Base-by-base conservation (phyloP, 1,140 invertebrate species). In the Listronotus bonariensis region DNA sequence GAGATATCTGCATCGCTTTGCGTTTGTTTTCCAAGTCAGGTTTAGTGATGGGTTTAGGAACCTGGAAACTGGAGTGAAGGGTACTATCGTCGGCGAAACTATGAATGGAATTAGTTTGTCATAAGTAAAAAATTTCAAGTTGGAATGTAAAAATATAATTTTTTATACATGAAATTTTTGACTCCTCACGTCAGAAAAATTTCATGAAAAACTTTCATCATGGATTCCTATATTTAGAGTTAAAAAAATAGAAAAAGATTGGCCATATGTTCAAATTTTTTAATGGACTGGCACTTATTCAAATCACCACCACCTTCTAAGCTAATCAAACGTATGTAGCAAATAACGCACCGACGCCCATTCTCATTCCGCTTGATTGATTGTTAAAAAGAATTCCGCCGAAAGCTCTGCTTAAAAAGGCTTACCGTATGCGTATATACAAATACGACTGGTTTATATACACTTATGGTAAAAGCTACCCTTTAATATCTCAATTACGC, bases 361-460 rank as follows among this genome's bases (percentile, higher is more conserved):
- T 57, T 46, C 41, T 45, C 43, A 57, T 31, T 57, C 55, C 55
- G 32, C 41, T 45, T 46, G 55, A 57, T 57, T 57, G 55, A 57
- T 57, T 57, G 45, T 45, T 57, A 15, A 46, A 57, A 57, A 15
- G 42, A 15, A 17, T 46, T 26, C 55, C 17, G 14, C 52, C 38
- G 38, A 54, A 54, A 38, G 20, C 12, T 38, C 18, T 40, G 18
- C 55, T 32, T 57, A 57, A 57, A 57, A 57, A 57, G 55, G 26
- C 42, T 42, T 9, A 18, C 55, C 20, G 5, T 5, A n/a, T n/a
- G n/a, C 20, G 20, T 46, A 54, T 57, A 57, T 45, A 57, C 20
- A 18, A n/a, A n/a, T n/a, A n/a, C n/a, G 20, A 26, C 20, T 26
- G 55, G 40, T 57, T 57, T 57, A 14, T n/a, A 5, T 11, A 55